Evolutionary conservation across 1,140 invertebrate genomes (phyloP).

Genomic region (Caerostris darwini): DNA sequence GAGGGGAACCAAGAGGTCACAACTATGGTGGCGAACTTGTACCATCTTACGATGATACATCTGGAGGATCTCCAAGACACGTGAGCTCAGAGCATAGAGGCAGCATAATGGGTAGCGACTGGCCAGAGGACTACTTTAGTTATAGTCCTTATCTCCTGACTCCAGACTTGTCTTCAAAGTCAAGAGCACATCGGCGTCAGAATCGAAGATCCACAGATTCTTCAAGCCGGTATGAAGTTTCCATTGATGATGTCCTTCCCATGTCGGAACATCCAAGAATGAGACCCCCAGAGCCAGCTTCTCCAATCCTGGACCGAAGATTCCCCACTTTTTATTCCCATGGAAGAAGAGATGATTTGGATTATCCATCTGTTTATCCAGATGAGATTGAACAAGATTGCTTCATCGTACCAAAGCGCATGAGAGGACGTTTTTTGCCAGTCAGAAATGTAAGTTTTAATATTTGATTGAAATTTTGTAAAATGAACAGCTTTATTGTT

Average conservation of each 20-base stretch:
- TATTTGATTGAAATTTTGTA: background rate
- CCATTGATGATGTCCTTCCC: slow-evolving; percentile 56
- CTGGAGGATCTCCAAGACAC: slow-evolving; percentile 18
- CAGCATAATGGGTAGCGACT: slow-evolving; percentile 71
- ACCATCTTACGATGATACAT: slow-evolving; percentile 43
- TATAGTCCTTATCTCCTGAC: slow-evolving; percentile 74
- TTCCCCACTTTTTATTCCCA: slow-evolving; percentile 37
- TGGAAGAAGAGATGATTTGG: slow-evolving; percentile 24
- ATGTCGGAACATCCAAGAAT: slow-evolving; percentile 59
- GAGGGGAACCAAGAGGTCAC: background rate
- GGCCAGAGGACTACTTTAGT: slow-evolving; percentile 73
- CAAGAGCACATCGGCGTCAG: slow-evolving; percentile 46
- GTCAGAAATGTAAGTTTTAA: slow-evolving; percentile 63
- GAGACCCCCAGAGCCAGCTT: slow-evolving; percentile 64
- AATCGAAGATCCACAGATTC: slow-evolving; percentile 9
- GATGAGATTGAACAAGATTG: slow-evolving; percentile 70
- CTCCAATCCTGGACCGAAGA: slow-evolving; percentile 66
- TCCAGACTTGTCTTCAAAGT: slow-evolving; percentile 63
- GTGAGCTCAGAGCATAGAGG: slow-evolving; percentile 54
- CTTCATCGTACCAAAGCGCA: slow-evolving; percentile 69
- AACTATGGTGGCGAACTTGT: slow-evolving; percentile 54
- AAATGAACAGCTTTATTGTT: background rate
- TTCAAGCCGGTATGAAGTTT: slow-evolving; percentile 51
- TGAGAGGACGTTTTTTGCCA: slow-evolving; percentile 67
- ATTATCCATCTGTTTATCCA: background rate